Evolutionary conservation across 2,113 vertebrate species (phyloP), one percentile per base, ranked within the genome.

Genomic region (Pterophyllum scalare): DNA sequence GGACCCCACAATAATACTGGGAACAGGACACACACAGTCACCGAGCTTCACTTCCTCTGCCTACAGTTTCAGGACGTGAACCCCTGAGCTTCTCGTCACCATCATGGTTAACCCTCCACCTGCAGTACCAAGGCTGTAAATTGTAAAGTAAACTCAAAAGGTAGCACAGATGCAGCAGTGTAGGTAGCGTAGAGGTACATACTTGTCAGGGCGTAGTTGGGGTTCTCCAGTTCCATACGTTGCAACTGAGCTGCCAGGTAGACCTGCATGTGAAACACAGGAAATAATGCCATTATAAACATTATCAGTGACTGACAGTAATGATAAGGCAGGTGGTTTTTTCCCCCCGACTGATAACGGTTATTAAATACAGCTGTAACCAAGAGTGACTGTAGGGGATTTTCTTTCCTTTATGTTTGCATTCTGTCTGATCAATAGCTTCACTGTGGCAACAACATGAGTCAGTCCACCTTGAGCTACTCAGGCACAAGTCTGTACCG

Each of bases 191-290:
- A 33, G 28, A 46, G 52, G 60, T 35, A 92, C 98, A 86, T 97
- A 99, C 98, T 99, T 82, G 98, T 99, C 88, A 99, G 96, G 88
- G 98, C 98, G 79, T 97, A 99, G 96, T 97, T 99, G 80, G 98
- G 98, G 91, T 98, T 99, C 94, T 99, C 98, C 90, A 98, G 93
- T 94, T 99, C 98, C 97, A 99, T 96, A 14, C 98, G 97, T 87
- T 99, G 98, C 93, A 99, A 94, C 86, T 99, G 98, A 28, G 98
- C 98, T 93, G 94, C 97, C 89, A 99, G 94, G 95, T 99, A 99
- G 49, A 99, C 97, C 94, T 95, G 70, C 28, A 88, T 38, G 31
- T 49, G 57, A 78, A 80, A 22, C 62, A 92, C 40, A 79, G 80
- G 24, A 87, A 81, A 64, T 59, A 26, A 75, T 59, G 28, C 75